phyloP scores from a whole-genome alignment of 2,113 vertebrate genomes.

The Athene cunicularia region DNA sequence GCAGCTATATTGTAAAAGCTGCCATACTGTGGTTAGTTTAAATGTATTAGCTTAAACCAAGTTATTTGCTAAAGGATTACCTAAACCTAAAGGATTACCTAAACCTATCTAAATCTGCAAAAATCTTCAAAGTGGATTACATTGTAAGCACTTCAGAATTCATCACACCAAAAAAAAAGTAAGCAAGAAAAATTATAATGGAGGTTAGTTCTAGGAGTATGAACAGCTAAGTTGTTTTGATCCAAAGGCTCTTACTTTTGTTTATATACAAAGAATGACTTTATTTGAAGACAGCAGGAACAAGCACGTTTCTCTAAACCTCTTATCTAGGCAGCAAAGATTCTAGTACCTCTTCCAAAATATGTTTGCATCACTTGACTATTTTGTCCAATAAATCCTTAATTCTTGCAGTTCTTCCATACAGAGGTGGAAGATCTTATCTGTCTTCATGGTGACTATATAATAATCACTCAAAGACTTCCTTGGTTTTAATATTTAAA shows the following conservation, averaged over 20 bases:
- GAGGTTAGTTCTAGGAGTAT: not conserved
- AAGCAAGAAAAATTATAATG: not conserved
- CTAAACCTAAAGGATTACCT: not conserved
- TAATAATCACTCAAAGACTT: not conserved
- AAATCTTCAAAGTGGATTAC: not conserved
- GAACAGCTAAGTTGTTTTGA: not conserved
- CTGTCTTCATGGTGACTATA: not conserved
- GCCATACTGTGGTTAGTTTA: not conserved
- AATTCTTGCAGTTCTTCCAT: not conserved
- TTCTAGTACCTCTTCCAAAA: not conserved
- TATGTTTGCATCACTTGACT: not conserved
- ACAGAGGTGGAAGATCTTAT: not conserved
- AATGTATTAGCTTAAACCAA: not conserved
- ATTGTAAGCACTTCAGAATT: not conserved
- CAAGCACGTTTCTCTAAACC: not conserved
- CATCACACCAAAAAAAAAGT: not conserved
- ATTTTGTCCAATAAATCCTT: not conserved
- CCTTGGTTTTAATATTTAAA: not conserved
- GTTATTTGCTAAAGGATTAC: not conserved
- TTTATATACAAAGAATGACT: not conserved
- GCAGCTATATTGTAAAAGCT: not conserved
- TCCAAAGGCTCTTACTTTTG: not conserved
- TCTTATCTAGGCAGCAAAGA: not conserved
- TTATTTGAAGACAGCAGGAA: not conserved
- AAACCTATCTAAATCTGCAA: not conserved